Conservation (phyloP, 2,888 invertebrate species). For the Pandemis heparana region DNA sequence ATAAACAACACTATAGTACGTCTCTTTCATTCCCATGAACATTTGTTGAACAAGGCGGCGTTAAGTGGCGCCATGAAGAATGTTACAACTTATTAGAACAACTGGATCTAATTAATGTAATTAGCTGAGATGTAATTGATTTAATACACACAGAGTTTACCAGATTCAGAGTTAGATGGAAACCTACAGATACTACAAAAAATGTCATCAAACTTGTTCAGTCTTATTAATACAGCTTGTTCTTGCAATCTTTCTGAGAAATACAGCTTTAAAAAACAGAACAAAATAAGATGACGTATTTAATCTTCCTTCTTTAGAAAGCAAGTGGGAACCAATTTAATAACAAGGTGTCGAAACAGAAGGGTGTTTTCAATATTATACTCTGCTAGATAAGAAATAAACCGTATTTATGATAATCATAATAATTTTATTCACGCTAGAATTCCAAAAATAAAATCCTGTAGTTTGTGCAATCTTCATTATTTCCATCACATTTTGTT, state of each 20-base stretch:
- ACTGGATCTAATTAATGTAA: conserved; percentile 2
- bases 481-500: too few relatives aligned
- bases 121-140: neutral
- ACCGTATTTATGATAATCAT: too few relatives aligned
- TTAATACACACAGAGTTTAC: neutral
- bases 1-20: neutral
- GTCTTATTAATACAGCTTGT: neutral
- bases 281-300: neutral
- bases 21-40: neutral
- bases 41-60: neutral
- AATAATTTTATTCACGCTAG: too few relatives aligned
- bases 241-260: neutral
- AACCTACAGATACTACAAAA: neutral
- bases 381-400: too few relatives aligned
- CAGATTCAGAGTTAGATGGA: neutral
- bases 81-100: neutral
- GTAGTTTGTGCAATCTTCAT: too few relatives aligned
- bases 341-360: too few relatives aligned
- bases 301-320: neutral
- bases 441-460: too few relatives aligned
- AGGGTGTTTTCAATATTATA: too few relatives aligned
- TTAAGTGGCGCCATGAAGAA: neutral
- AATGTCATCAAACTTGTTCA: neutral
- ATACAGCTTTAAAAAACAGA: neutral
- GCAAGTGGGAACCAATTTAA: neutral